A percentile compares a stretch with the other conserved stretches of the same genome.
phyloP scores from a whole-genome alignment of 2,113 vertebrate genomes.

The Larimichthys polyactis region DNA sequence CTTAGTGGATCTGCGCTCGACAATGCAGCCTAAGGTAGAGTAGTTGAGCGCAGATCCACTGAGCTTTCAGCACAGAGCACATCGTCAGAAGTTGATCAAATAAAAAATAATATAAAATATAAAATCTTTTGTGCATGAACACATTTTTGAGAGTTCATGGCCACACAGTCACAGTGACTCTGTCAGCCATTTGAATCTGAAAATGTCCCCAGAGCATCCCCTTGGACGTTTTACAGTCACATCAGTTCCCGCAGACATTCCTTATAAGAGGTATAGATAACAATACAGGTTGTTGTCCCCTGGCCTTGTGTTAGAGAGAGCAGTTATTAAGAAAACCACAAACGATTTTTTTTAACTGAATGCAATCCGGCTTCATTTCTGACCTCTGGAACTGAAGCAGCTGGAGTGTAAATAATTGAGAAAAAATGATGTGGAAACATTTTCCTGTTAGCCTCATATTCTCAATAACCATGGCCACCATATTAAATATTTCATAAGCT shows the following conservation, averaged over 20 bases:
- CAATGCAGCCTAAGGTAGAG: too few species aligned
- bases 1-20: too few species aligned
- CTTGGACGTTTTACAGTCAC: neutral
- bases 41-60: too few species aligned
- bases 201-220: neutral
- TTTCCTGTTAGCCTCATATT: neutral
- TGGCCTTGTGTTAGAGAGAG: neutral
- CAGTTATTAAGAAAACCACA: neutral
- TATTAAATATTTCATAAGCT: neutral
- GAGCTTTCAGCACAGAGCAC: too few species aligned
- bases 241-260: neutral
- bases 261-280: neutral
- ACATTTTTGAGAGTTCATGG: neutral
- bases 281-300: too few species aligned
- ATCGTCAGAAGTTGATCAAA: too few species aligned
- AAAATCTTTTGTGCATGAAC: too few species aligned
- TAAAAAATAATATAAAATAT: too few species aligned
- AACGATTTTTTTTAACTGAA: neutral
- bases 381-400: neutral
- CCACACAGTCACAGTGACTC: neutral
- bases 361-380: neutral
- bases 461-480: neutral
- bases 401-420: neutral
- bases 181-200: neutral
- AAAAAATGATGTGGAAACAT: neutral